Evolutionary conservation across 2,888 invertebrate species (phyloP).

Genomic region (Dryobotodes eremita): DNA sequence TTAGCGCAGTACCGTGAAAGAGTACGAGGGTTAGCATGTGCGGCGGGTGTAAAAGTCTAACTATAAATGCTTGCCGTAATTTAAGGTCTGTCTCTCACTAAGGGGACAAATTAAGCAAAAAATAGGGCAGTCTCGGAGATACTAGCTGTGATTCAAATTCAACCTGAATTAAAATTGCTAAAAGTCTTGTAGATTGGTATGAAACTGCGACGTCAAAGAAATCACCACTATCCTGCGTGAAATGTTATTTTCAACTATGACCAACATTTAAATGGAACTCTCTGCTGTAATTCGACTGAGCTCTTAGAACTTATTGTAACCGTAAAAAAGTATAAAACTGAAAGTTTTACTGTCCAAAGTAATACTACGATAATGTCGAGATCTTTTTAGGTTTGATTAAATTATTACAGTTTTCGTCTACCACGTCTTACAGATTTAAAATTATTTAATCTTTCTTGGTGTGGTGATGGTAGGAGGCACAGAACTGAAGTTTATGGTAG

Average conservation of each 20-base stretch:
- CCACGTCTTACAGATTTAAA: not conserved
- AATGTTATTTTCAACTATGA: conserved; percentile 8
- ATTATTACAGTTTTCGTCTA: conserved; percentile 7
- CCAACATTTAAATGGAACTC: conserved; percentile 26
- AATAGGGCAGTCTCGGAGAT: not conserved
- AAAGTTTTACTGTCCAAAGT: conserved; percentile 16
- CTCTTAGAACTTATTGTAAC: conserved; percentile 19
- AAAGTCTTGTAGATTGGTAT: not conserved
- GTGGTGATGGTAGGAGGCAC: too few relatives aligned
- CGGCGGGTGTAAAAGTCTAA: too few relatives aligned
- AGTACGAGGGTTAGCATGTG: not conserved
- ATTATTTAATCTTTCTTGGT: too few relatives aligned
- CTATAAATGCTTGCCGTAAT: not conserved
- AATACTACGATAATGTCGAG: conserved; percentile 21
- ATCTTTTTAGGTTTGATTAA: conserved; percentile 23
- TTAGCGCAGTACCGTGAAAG: not conserved
- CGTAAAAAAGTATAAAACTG: conserved; percentile 20
- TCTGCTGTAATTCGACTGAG: conserved; percentile 24
- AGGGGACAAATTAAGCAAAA: not conserved
- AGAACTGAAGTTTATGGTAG: not conserved
- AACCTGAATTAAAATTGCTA: not conserved
- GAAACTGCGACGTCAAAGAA: not conserved
- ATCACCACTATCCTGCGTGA: not conserved
- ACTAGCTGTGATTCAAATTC: not conserved
- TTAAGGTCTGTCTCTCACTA: not conserved